These are phyloP conservation scores for Ennomos fuscantarius DNA, from an alignment of 2,888 invertebrate species.

Conservation along the genomic window DNA sequence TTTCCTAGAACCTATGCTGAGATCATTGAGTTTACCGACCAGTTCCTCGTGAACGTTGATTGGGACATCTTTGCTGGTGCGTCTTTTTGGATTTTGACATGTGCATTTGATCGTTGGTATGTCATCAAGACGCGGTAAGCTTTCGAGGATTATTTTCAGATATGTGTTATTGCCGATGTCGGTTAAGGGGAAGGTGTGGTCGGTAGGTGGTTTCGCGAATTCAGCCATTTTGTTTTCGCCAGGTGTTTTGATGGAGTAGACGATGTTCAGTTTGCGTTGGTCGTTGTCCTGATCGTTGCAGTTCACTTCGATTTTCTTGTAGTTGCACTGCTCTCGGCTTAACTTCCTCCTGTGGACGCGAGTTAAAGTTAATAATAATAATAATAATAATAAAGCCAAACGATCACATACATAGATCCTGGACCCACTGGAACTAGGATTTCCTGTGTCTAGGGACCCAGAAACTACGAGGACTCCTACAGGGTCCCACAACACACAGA, in stretches of 20 bases:
- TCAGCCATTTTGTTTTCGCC: slow-evolving; percentile 85
- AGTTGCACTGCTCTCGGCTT: slow-evolving; percentile 80
- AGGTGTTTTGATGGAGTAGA: slow-evolving; percentile 89
- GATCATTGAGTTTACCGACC: slow-evolving; percentile 73
- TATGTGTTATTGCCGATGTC: slow-evolving; percentile 87
- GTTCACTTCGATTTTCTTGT: slow-evolving; percentile 78
- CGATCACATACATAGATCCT: too few species aligned
- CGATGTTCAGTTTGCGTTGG: slow-evolving; percentile 79
- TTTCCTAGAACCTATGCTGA: slow-evolving; percentile 68
- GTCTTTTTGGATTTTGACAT: slow-evolving; percentile 62
- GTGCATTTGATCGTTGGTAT: slow-evolving; percentile 86
- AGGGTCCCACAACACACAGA: too few species aligned
- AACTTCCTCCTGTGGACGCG: slow-evolving; percentile 72
- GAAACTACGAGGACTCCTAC: too few species aligned
- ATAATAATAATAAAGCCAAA: too few species aligned
- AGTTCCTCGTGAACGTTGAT: slow-evolving; percentile 65
- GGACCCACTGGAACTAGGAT: too few species aligned
- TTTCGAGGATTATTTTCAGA: slow-evolving; percentile 86
- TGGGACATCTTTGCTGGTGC: slow-evolving; percentile 66
- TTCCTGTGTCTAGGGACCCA: too few species aligned
- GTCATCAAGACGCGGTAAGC: slow-evolving; percentile 90
- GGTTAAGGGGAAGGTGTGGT: slow-evolving; percentile 90
- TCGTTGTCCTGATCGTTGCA: slow-evolving; percentile 64
- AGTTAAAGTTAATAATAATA: slow-evolving; percentile 55
- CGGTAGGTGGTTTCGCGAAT: slow-evolving; percentile 85